Evolutionary conservation across 2,797 vertebrate species (phyloP).

Genomic region (Melanotaenia parkinsoni): DNA sequence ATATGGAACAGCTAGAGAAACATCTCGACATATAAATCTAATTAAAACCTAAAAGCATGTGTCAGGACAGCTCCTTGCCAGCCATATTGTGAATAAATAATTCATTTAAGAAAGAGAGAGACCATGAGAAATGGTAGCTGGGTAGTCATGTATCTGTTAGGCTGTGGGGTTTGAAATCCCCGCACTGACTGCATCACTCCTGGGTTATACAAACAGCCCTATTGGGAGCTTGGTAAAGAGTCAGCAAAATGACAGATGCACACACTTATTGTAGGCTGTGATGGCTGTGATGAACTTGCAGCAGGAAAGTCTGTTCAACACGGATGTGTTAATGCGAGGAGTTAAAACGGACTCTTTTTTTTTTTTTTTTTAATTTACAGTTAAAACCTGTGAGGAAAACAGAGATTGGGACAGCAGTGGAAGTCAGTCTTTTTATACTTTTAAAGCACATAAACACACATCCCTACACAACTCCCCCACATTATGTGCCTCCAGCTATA

Average conservation of each 20-base stretch:
- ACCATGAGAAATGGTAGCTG: constrained; percentile 18
- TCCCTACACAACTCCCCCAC: constrained; percentile 14
- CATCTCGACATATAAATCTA: constrained; percentile 40
- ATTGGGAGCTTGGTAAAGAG: constrained; percentile 18
- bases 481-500: constrained; percentile 51
- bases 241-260: constrained; percentile 37
- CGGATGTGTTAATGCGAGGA: constrained; percentile 16
- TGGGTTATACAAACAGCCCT: constrained; percentile 3
- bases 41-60: constrained; percentile 49
- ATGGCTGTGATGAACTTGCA: constrained; percentile 20
- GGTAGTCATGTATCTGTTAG: neutral
- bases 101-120: constrained; percentile 23
- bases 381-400: constrained; percentile 17
- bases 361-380: constrained; percentile 2
- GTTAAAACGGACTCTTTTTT: constrained; percentile 18
- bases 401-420: constrained; percentile 12
- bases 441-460: constrained; percentile 3
- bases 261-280: constrained; percentile 13
- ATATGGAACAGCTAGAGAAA: constrained; percentile 28
- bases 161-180: constrained; percentile 48
- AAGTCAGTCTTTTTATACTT: constrained; percentile 19
- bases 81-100: constrained; percentile 45
- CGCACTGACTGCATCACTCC: neutral
- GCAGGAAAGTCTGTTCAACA: constrained; percentile 2
- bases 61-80: constrained; percentile 26